Evolutionary conservation across 2,888 invertebrate species (phyloP), one percentile per base, ranked within the genome.

Genomic region (Torymus tubicola): DNA sequence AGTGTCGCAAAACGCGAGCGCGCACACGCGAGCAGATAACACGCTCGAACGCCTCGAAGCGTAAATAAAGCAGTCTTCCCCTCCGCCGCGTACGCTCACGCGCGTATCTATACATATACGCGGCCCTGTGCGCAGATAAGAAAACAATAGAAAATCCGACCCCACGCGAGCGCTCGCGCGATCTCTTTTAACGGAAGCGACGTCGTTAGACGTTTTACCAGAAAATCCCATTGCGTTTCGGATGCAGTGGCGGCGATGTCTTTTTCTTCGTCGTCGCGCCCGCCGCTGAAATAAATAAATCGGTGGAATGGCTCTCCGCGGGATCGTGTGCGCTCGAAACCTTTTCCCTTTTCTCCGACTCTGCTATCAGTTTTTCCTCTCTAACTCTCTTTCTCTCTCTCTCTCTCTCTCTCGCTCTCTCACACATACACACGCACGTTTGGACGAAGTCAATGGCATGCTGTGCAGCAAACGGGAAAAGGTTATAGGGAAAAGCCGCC

Each of bases 161-260:
- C 52, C 69, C 65, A 58, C 52, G 31, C 42, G 42, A 57, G 68
- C 73, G 74, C 73, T 14, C 64, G 21, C 68, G 68, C 73, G 74
- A 75, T 60, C 52, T 58, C 18, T 61, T 76, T 57, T 16, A 72
- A 55, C 68, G 72, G 71, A 71, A 67, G 78, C 58, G 53, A 71
- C 60, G 74, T 75, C 81, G 78, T 78, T 81, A 81, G 78, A 78
- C 74, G 71, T 73, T 81, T 81, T 81, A 78, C 77, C 65, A 65
- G 77, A 68, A 55, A 78, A 69, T 78, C 64, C 77, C 77, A 74
- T 73, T 57, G 75, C 70, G 67, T 71, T 80, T 71, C 75, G 65
- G 61, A 80, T 80, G 81, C 76, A 68, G 60, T 21, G 42, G 64
- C 42, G 8, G 13, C 61, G 60, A 61, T 68, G 67, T 60, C 69